Percentiles rank a stretch among this genome's conserved stretches.
Conservation (phyloP, 1,140 invertebrate species). For the Tribolium castaneum region DNA sequence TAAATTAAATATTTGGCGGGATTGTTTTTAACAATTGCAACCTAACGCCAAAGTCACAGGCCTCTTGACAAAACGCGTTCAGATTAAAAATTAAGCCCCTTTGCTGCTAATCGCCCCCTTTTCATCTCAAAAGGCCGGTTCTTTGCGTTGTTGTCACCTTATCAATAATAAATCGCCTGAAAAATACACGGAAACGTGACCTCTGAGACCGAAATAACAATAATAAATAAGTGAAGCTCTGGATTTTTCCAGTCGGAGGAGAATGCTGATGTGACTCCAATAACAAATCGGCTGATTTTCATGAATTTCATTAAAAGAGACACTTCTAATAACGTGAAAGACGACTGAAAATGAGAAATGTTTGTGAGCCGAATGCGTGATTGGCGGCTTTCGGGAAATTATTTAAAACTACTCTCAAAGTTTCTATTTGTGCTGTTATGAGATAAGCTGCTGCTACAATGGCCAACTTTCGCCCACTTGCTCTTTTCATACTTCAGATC, state of each 20-base stretch:
- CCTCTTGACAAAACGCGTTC: too few species aligned
- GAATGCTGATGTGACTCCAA: conserved; percentile 20
- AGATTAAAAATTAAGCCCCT: not conserved
- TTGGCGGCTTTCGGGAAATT: not conserved
- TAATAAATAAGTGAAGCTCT: conserved; percentile 4
- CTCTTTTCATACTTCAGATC: too few species aligned
- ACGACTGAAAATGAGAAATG: not conserved
- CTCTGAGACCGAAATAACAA: not conserved
- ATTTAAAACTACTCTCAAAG: not conserved
- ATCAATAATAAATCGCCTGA: conserved; percentile 18
- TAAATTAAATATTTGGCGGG: conserved; percentile 29
- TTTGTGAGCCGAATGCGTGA: not conserved
- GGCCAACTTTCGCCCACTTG: too few species aligned
- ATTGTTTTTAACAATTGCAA: not conserved
- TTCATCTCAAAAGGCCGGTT: not conserved
- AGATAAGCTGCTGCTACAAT: too few species aligned
- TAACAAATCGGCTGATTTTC: conserved; percentile 15
- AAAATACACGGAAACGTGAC: conserved; percentile 8
- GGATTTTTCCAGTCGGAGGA: conserved; percentile 10
- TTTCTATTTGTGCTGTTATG: too few species aligned
- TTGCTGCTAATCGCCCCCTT: not conserved
- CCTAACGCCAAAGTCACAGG: too few species aligned
- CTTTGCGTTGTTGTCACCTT: not conserved
- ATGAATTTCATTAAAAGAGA: conserved; percentile 24
- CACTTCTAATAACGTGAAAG: conserved; percentile 19